Conservation (phyloP, 2,888 invertebrate genomes). For the Serripes groenlandicus region DNA sequence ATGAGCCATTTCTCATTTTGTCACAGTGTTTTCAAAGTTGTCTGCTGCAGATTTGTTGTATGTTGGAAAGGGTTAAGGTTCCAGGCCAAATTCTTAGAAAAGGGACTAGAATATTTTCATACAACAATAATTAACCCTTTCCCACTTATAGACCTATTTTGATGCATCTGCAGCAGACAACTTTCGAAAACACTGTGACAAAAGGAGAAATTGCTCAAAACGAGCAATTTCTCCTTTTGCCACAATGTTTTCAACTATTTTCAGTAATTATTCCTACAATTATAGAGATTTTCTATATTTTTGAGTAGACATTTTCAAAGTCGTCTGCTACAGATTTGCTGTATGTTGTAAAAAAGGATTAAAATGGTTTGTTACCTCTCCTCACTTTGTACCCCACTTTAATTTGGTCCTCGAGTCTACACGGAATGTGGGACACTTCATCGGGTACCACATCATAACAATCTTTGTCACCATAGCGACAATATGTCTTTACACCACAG, state of each 20-base stretch:
- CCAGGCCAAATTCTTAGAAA: too few species aligned
- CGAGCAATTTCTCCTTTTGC: background rate
- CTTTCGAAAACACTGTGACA: background rate
- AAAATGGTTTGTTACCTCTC: conserved; percentile 34
- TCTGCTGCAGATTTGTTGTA: too few species aligned
- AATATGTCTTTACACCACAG: conserved; percentile 24
- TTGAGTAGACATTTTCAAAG: background rate
- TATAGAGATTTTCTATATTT: background rate
- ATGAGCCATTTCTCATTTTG: background rate
- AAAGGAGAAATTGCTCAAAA: background rate
- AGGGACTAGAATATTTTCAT: too few species aligned
- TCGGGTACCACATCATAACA: conserved; percentile 30
- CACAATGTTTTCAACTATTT: background rate
- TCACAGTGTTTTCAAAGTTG: background rate
- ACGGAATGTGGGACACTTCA: conserved; percentile 6
- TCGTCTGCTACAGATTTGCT: background rate
- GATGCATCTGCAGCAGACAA: background rate
- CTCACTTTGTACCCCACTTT: conserved; percentile 40
- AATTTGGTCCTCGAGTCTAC: conserved; percentile 26
- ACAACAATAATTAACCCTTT: background rate
- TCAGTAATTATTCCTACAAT: background rate
- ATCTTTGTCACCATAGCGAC: conserved; percentile 23
- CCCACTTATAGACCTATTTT: background rate
- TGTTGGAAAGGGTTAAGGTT: too few species aligned
- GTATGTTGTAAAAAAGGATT: background rate